Conservation (phyloP, 2,113 vertebrate species). For the Gavia stellata region DNA sequence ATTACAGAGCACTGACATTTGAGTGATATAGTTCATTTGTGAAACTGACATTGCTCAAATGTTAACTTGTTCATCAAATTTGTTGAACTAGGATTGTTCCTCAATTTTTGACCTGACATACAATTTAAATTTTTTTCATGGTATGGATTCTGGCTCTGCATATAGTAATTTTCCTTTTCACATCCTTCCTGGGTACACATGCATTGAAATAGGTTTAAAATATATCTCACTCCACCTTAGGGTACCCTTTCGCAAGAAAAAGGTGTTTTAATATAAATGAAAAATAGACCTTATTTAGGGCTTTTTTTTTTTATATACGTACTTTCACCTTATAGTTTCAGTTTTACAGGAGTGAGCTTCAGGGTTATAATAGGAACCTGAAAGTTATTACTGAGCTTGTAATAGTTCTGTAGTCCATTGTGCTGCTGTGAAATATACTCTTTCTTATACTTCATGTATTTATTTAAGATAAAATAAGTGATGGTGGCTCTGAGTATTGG, state of each 20-base stretch:
- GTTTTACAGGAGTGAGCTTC: neutral
- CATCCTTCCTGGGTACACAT: neutral
- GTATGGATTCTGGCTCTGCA: neutral
- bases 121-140: neutral
- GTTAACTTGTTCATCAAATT: neutral
- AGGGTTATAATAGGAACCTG: neutral
- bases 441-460: neutral
- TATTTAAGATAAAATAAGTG: neutral
- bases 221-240: neutral
- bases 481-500: neutral
- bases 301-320: neutral
- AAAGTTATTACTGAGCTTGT: neutral
- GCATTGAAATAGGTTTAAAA: neutral
- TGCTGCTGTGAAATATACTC: neutral
- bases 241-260: neutral
- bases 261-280: neutral
- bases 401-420: neutral
- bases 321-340: neutral
- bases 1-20: neutral
- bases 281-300: neutral
- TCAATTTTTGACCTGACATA: neutral
- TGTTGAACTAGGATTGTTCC: neutral
- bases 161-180: neutral
- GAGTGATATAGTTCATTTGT: neutral
- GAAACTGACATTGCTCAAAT: neutral